These are phyloP conservation scores for Electrona antarctica DNA, from an alignment of 2,113 vertebrate species.

Conservation along the genomic window DNA sequence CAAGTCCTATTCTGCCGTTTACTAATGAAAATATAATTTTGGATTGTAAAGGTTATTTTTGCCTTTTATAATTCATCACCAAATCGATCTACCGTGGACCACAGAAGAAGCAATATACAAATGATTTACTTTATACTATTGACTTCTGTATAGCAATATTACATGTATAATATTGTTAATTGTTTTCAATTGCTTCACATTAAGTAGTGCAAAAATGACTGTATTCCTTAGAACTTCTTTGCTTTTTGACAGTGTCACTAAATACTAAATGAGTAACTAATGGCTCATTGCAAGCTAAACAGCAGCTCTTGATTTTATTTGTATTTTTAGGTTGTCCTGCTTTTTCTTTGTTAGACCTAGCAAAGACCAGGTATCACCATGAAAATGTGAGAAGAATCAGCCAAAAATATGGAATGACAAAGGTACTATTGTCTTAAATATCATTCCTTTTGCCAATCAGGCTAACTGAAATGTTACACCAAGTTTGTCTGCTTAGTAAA, in stretches of 20 bases:
- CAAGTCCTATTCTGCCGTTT: slow-evolving; percentile 8
- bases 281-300: slow-evolving; percentile 9
- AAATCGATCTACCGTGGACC: slow-evolving; percentile 10
- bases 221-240: slow-evolving; percentile 41
- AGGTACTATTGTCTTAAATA: slow-evolving; percentile 57
- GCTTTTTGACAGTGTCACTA: slow-evolving; percentile 20
- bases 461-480: slow-evolving; percentile 44
- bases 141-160: slow-evolving; percentile 5
- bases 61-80: not conserved
- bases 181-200: slow-evolving; percentile 5
- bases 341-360: slow-evolving; percentile 11
- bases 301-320: not conserved
- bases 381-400: slow-evolving; percentile 39
- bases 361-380: slow-evolving; percentile 8
- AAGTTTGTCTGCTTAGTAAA: slow-evolving; percentile 42
- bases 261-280: slow-evolving; percentile 19
- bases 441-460: slow-evolving; percentile 73
- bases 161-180: slow-evolving; percentile 14
- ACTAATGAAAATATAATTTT: not conserved
- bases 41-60: not conserved
- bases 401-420: slow-evolving; percentile 59
- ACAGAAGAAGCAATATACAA: slow-evolving; percentile 57
- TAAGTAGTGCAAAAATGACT: slow-evolving; percentile 11
- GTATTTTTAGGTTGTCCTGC: slow-evolving; percentile 14
- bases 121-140: slow-evolving; percentile 18